These are phyloP conservation scores for Corydoras sp. DNA, from an alignment of 2,113 vertebrate genomes.

Conservation along the genomic window DNA sequence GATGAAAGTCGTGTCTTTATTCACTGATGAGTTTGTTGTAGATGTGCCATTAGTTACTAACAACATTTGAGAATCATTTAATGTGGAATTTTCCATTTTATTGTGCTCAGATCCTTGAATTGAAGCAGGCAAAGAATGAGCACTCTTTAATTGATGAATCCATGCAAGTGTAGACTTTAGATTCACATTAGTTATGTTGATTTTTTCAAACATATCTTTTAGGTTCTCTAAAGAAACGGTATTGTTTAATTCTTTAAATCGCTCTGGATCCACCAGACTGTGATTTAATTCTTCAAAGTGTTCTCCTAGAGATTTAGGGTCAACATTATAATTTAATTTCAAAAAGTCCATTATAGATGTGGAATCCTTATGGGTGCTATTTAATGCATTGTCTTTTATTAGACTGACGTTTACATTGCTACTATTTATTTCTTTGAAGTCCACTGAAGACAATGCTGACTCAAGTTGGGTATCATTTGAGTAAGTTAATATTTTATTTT, in stretches of 20 bases:
- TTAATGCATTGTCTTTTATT: background rate
- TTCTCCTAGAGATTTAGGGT: too few species aligned
- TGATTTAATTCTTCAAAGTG: too few species aligned
- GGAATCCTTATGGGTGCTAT: background rate
- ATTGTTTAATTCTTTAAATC: background rate
- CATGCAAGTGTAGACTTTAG: background rate
- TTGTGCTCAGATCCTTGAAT: background rate
- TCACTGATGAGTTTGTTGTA: background rate
- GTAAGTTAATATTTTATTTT: background rate
- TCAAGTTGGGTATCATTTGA: background rate
- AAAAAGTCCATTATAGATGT: background rate
- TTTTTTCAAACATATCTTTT: background rate
- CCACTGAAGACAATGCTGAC: background rate
- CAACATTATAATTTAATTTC: too few species aligned
- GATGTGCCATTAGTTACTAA: background rate
- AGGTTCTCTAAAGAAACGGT: background rate
- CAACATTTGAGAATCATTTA: background rate
- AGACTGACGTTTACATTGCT: background rate
- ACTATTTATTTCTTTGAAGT: background rate
- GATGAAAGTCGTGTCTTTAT: background rate
- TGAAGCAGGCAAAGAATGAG: too few species aligned
- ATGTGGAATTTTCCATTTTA: background rate
- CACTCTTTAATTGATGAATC: background rate
- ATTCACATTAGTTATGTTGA: background rate
- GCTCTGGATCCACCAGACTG: too few species aligned